Conservation (phyloP, 2,888 invertebrate species). For the Pterostichus madidus region DNA sequence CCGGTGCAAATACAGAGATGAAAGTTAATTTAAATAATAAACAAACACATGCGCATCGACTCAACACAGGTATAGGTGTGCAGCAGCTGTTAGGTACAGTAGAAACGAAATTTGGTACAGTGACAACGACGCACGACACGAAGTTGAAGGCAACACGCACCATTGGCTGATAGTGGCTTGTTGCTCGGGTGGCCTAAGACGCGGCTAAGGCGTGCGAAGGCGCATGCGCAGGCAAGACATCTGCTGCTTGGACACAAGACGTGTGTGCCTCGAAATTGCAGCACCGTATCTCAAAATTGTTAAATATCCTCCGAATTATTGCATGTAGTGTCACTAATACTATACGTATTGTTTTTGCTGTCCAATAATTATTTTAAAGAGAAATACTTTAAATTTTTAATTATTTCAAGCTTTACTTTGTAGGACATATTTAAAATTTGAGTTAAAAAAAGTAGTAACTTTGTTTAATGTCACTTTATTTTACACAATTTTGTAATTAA, state of each 20-base stretch:
- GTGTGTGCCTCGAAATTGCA: slow-evolving; percentile 31
- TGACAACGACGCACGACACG: slow-evolving; percentile 27
- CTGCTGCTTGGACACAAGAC: slow-evolving; percentile 54
- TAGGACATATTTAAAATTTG: too few relatives aligned
- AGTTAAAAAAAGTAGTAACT: too few relatives aligned
- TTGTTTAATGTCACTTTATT: too few relatives aligned
- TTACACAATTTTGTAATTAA: too few relatives aligned
- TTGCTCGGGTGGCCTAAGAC: slow-evolving; percentile 39
- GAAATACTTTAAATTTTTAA: too few relatives aligned
- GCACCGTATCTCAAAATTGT: background rate
- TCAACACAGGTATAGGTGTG: slow-evolving; percentile 8
- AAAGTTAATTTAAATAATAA: slow-evolving; percentile 55
- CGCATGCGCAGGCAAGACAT: slow-evolving; percentile 23
- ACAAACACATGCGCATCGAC: slow-evolving; percentile 31
- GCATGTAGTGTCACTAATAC: too few relatives aligned
- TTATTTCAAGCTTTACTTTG: too few relatives aligned
- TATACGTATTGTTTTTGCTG: too few relatives aligned
- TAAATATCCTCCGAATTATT: too few relatives aligned
- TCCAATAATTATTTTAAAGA: too few relatives aligned
- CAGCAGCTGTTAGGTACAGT: slow-evolving; percentile 27
- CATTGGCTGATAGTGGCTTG: slow-evolving; percentile 4
- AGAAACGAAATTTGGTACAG: slow-evolving; percentile 54
- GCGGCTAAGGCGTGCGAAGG: background rate
- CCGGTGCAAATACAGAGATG: slow-evolving; percentile 24
- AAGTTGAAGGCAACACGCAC: slow-evolving; percentile 14